Base-by-base conservation (phyloP, 2,113 vertebrate species). In the Scomber colias region DNA sequence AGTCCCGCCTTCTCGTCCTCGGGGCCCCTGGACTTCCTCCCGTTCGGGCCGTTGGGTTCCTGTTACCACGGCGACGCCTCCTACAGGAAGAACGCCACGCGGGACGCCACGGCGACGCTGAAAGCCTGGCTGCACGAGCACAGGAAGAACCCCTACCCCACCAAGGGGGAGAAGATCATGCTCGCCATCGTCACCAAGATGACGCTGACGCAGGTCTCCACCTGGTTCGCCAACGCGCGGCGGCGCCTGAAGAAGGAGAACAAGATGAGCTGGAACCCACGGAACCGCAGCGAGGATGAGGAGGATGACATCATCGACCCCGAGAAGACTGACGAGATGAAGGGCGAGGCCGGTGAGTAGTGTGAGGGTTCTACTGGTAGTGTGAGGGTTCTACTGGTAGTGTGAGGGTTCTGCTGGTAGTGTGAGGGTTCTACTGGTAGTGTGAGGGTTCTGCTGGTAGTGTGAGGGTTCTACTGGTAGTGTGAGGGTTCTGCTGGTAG, bases 131-230 rank as follows among this genome's bases (percentile, higher is more conserved):
- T 97, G 14, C 95, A 87, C 19, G 97, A 97, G 82, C 97, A 97
- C 94, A 93, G 97, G 12, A 99, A 97, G 89, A 99, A 99, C 90
- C 98, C 98, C 2, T 99, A 99, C 72, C 97, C 98, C 76, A 98
- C 98, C 85, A 99, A 98, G 87, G 98, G 98, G 0, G 98, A 99
- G 93, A 99, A 99, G 86, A 99, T 99, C 93, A 98, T 99, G 98
- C 89, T 99, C 92, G 98, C 98, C 94, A 99, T 99, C 94, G 97
- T 99, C 95, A 98, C 98, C 74, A 98, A 97, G 85, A 99, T 99
- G 98, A 99, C 97, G 44, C 96, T 99, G 68, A 99, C 98, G 0
- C 98, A 99, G 92, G 98, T 99, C 63, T 99, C 98, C 92, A 99
- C 98, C 80, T 97, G 96, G 96, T 97, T 97, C 81, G 96, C 97